Conservation (phyloP, 1,140 invertebrate species). For the Drosophila persimilis region DNA sequence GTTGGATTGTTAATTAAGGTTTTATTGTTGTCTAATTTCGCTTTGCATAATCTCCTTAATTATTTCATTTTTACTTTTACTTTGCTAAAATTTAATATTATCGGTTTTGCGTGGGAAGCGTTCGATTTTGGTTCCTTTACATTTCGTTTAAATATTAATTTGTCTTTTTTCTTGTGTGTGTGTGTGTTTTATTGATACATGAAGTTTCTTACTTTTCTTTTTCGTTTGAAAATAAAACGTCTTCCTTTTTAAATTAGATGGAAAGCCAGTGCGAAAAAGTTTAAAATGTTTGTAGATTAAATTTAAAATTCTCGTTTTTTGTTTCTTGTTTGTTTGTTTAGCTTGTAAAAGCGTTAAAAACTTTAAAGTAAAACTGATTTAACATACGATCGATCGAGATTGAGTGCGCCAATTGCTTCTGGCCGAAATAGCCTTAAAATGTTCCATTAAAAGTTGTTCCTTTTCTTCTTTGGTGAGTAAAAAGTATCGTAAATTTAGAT, state of each 20-base stretch:
- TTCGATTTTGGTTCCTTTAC: conserved; percentile 83
- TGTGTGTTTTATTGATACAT: conserved; percentile 44
- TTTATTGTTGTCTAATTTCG: conserved; percentile 34
- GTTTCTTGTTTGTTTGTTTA: conserved; percentile 31
- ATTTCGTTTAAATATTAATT: conserved; percentile 76
- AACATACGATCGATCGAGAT: conserved; percentile 52
- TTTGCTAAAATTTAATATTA: conserved; percentile 81
- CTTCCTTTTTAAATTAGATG: conserved; percentile 39
- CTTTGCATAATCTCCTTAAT: conserved; percentile 38
- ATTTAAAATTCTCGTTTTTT: conserved; percentile 62
- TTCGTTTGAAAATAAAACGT: conserved; percentile 46
- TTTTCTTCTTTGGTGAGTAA: conserved; percentile 41
- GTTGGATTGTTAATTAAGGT: conserved; percentile 33
- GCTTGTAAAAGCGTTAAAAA: conserved; percentile 79
- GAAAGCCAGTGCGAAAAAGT: conserved; percentile 64
- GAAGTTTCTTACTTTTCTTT: conserved; percentile 19
- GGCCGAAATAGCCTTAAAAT: conserved; percentile 59
- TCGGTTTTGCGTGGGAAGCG: conserved; percentile 82
- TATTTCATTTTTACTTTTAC: conserved; percentile 29
- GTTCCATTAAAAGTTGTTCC: conserved; percentile 53
- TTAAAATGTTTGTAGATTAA: conserved; percentile 60
- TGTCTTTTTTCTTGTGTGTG: conserved; percentile 37
- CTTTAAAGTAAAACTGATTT: conserved; percentile 68
- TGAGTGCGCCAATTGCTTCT: conserved; percentile 56
- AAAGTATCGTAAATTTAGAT: conserved; percentile 53